Evolutionary conservation across 2,113 vertebrate species (phyloP).

Genomic region (Halichoerus grypus): DNA sequence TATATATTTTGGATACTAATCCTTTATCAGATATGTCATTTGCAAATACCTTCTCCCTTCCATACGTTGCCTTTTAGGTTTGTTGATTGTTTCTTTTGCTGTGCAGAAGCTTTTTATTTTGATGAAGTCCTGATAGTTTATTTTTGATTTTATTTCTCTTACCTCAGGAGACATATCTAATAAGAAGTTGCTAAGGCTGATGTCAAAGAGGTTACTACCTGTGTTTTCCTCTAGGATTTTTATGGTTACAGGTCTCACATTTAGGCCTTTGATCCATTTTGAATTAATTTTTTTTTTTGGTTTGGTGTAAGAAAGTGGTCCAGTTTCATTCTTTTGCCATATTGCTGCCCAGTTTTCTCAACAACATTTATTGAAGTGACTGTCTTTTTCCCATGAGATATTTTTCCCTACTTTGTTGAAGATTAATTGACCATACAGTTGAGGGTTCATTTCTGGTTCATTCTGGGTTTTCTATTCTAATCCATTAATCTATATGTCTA

Average conservation of each 20-base stretch:
- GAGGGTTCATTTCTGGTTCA: not conserved
- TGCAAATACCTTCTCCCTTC: not conserved
- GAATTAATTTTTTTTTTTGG: not conserved
- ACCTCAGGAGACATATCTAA: not conserved
- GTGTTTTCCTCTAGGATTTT: not conserved
- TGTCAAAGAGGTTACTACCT: not conserved
- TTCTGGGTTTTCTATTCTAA: not conserved
- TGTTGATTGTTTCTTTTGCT: not conserved
- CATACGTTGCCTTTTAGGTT: not conserved
- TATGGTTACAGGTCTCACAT: not conserved
- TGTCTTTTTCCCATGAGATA: not conserved
- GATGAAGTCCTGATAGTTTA: not conserved
- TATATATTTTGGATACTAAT: not conserved
- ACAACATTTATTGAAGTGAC: not conserved
- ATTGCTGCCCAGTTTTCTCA: not conserved
- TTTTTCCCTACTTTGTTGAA: not conserved
- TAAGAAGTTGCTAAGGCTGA: not conserved
- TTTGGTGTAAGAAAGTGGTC: not conserved
- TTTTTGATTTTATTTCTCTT: not conserved
- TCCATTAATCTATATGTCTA: not conserved
- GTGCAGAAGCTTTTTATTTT: not conserved
- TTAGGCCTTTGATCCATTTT: not conserved
- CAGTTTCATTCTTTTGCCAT: not conserved
- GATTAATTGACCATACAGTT: not conserved
- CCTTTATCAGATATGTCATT: not conserved